Conservation (phyloP, 2,113 vertebrate species). For the Porphyrio hochstetteri region DNA sequence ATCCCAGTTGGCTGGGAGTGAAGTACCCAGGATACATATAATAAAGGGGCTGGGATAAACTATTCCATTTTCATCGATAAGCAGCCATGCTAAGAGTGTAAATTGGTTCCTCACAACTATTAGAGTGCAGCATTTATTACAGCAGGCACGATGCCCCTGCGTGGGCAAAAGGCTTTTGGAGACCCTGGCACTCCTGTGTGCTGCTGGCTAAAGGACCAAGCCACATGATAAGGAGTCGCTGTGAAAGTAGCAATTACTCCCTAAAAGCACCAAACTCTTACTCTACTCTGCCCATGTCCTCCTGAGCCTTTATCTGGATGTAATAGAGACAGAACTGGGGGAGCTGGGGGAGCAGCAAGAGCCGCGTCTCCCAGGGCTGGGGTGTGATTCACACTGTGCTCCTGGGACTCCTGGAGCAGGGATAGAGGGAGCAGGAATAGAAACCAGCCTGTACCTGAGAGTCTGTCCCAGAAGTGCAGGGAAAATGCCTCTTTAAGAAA, state of each 20-base stretch:
- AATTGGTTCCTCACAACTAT: not conserved
- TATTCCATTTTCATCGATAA: constrained; percentile 22
- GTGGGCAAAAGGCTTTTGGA: not conserved
- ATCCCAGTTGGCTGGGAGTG: not conserved
- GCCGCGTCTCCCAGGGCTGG: accelerated
- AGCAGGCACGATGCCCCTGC: not conserved
- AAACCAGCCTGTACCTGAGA: accelerated
- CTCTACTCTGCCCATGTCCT: not conserved
- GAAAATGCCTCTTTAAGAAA: not conserved
- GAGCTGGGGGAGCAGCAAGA: not conserved
- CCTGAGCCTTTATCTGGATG: not conserved
- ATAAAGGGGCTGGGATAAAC: constrained; percentile 12
- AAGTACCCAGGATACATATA: not conserved
- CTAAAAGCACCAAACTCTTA: not conserved
- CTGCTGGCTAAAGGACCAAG: not conserved
- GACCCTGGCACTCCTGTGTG: not conserved
- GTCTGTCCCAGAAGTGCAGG: not conserved
- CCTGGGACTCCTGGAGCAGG: not conserved
- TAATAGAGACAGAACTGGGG: not conserved
- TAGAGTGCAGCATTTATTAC: not conserved
- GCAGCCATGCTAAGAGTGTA: not conserved
- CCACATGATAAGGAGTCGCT: not conserved
- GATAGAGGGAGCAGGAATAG: accelerated
- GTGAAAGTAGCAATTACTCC: not conserved
- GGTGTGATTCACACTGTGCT: accelerated